These are phyloP conservation scores for Zelleria hepariella DNA, from an alignment of 2,888 invertebrate genomes.

Conservation along the genomic window DNA sequence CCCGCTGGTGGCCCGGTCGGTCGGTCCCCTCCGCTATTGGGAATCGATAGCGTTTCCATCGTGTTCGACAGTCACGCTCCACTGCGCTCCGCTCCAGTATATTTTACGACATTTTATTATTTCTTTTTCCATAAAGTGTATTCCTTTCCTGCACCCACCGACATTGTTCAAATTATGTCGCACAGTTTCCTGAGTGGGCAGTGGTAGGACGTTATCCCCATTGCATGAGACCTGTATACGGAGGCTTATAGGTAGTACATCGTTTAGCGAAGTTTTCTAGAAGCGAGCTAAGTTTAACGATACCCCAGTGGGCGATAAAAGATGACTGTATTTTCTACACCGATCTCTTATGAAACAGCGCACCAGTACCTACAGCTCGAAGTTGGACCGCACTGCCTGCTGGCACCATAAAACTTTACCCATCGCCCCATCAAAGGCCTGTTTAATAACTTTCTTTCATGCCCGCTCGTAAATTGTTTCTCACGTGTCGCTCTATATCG, in stretches of 20 bases:
- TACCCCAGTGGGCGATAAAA: neutral
- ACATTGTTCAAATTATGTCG: neutral
- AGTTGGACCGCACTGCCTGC: neutral
- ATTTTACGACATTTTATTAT: neutral
- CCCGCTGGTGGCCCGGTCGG: constrained; percentile 22
- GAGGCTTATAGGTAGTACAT: neutral
- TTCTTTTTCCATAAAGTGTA: neutral
- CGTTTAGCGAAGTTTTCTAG: neutral
- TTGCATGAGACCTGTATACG: neutral
- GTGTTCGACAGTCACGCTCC: constrained; percentile 42
- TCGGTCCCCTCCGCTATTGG: constrained; percentile 23
- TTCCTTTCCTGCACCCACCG: neutral
- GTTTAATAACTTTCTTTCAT: constrained; percentile 44
- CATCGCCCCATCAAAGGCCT: constrained; percentile 34
- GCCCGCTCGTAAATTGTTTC: constrained; percentile 46
- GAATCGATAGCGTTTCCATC: constrained; percentile 41
- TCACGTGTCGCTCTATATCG: constrained; percentile 31
- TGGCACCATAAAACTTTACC: constrained; percentile 28
- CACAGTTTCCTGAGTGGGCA: neutral
- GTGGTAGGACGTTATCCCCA: neutral
- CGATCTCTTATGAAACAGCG: constrained; percentile 4
- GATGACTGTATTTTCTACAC: neutral
- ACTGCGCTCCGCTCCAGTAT: constrained; percentile 18
- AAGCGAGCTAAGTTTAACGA: neutral
- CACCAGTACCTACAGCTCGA: neutral